Conservation (phyloP, 1,140 invertebrate species). For the Medauroidea extradentata region DNA sequence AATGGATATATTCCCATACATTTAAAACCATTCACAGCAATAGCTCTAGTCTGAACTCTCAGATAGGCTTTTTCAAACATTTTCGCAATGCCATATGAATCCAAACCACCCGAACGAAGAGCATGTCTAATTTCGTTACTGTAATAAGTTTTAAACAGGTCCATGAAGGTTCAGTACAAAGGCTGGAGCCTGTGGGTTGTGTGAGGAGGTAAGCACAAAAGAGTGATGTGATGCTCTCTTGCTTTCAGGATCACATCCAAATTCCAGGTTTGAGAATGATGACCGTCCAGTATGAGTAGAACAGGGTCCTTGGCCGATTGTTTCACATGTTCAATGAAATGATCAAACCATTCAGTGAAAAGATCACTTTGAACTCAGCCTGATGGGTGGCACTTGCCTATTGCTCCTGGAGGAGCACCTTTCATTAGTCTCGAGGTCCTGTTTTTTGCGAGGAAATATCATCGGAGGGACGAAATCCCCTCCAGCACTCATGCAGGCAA, state of each 20-base stretch:
- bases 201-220: constrained; percentile 39
- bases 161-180: too few species aligned
- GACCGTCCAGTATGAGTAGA: constrained; percentile 39
- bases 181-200: constrained; percentile 29
- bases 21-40: too few species aligned
- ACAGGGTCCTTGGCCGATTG: constrained; percentile 26
- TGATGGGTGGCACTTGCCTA: constrained; percentile 17
- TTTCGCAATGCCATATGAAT: too few species aligned
- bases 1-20: too few species aligned
- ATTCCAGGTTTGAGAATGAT: constrained; percentile 38
- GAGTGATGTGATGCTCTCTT: constrained; percentile 33
- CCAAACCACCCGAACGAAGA: too few species aligned
- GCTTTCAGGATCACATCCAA: constrained; percentile 36
- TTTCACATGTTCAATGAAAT: constrained; percentile 29
- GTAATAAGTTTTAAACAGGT: too few species aligned
- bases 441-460: constrained; percentile 11
- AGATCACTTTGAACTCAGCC: constrained; percentile 35
- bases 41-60: too few species aligned
- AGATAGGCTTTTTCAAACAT: too few species aligned
- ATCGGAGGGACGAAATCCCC: constrained; percentile 33
- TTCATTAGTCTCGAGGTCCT: constrained; percentile 11
- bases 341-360: constrained; percentile 39
- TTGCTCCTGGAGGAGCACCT: constrained; percentile 17
- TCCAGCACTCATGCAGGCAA: constrained; percentile 34
- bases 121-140: too few species aligned